These are phyloP conservation scores for Gandaritis pyraliata DNA, from an alignment of 2,888 invertebrate genomes.

Conservation along the genomic window DNA sequence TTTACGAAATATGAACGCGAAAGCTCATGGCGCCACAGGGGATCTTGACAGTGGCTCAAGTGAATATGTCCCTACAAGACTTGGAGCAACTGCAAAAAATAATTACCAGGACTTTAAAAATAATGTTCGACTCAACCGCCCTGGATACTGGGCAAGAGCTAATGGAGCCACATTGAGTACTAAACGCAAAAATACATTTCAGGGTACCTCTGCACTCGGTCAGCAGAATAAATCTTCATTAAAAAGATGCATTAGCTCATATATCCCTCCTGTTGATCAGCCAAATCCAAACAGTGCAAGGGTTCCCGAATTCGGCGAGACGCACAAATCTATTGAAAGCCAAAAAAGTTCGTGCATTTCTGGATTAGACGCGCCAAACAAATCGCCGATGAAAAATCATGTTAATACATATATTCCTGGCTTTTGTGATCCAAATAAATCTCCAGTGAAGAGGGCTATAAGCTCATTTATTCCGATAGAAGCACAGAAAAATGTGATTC, in stretches of 20 bases:
- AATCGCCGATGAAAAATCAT: constrained; percentile 19
- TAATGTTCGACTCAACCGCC: constrained; percentile 55
- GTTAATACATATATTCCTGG: constrained; percentile 14
- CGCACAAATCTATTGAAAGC: constrained; percentile 7
- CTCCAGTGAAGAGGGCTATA: constrained; percentile 25
- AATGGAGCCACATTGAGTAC: constrained; percentile 57
- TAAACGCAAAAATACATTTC: constrained; percentile 27
- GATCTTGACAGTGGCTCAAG: constrained; percentile 69
- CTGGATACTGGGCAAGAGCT: constrained; percentile 77
- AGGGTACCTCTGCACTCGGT: constrained; percentile 6
- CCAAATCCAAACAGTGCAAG: constrained; percentile 12
- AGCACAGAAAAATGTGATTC: constrained; percentile 6
- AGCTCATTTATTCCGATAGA: constrained; percentile 29
- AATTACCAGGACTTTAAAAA: constrained; percentile 80
- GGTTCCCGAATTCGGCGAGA: background rate
- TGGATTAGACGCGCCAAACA: constrained; percentile 3
- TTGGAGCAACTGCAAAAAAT: constrained; percentile 71
- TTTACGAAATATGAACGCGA: constrained; percentile 68
- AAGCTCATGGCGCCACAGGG: constrained; percentile 45
- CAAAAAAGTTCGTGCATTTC: constrained; percentile 13
- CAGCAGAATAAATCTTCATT: constrained; percentile 21
- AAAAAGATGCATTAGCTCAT: constrained; percentile 16
- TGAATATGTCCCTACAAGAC: constrained; percentile 79
- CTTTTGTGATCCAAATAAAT: constrained; percentile 8
- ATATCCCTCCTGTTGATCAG: constrained; percentile 16